Conservation (phyloP, 1,140 invertebrate species). For the Leptonema lineaticorne region DNA sequence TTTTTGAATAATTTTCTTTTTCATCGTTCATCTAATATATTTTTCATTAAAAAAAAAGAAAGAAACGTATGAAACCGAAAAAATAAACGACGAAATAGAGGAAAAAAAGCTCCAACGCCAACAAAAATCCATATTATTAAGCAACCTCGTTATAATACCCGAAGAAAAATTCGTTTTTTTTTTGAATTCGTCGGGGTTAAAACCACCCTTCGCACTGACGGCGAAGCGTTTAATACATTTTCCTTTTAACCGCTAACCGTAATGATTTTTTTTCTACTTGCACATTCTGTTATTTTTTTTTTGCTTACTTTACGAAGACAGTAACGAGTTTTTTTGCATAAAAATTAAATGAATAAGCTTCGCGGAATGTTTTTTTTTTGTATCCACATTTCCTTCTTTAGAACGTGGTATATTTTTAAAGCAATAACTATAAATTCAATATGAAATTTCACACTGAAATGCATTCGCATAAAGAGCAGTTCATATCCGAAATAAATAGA, state of each 20-base stretch:
- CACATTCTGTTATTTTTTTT: not conserved
- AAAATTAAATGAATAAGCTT: too few relatives aligned
- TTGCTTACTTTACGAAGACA: not conserved
- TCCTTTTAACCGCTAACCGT: not conserved
- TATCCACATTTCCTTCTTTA: too few relatives aligned
- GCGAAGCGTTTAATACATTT: not conserved
- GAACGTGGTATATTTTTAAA: too few relatives aligned
- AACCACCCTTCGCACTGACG: not conserved
- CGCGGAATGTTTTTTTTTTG: too few relatives aligned
- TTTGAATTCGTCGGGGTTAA: not conserved
- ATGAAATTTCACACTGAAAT: too few relatives aligned
- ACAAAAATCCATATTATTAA: constrained; percentile 1
- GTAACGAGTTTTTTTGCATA: not conserved
- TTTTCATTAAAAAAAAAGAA: too few relatives aligned
- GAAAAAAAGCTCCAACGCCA: not conserved
- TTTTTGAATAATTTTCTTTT: too few relatives aligned
- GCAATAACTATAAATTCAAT: too few relatives aligned
- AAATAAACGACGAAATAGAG: not conserved
- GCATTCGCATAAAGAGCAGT: too few relatives aligned
- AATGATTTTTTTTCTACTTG: not conserved
- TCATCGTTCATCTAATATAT: too few relatives aligned
- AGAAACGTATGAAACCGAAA: too few relatives aligned
- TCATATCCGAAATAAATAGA: too few relatives aligned
- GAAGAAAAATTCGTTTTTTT: constrained; percentile 4
- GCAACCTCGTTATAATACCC: constrained; percentile 7